Evolutionary conservation across 2,888 invertebrate genomes (phyloP), one percentile per base, ranked within the genome.

Genomic region (Troilus luridus): DNA sequence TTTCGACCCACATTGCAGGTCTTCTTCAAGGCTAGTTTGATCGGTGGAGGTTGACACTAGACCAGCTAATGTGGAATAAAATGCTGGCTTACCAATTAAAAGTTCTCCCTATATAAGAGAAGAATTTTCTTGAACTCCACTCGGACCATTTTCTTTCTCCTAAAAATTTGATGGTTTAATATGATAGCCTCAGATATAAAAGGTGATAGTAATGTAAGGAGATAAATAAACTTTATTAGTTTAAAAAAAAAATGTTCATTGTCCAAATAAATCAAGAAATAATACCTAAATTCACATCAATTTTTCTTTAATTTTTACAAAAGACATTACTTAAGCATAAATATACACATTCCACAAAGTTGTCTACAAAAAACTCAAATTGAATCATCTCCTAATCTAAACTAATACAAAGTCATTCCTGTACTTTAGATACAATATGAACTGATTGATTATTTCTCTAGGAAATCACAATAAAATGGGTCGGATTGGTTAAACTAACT

Each of bases 301-400:
- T 81, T 81, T 81, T 54, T 81, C 24, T 81, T 81, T 0, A 77
- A 77, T 85, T 85, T 85, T 56, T 85, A 85, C 85, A 85, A 85
- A 85, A 85, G 11, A 85, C 19, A 56, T 11, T 85, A 85, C 56
- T 5, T 85, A 85, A 56, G 56, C 85, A 56, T 85, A 85, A 85
- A 85, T 85, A 85, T 85, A 85, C 85, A 85, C 85, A 85, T 56
- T 58, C n/a, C 54, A 85, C 85, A 85, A 85, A 85, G n/a, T 85
- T 85, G n/a, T 56, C 85, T 85, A 85, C 56, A 85, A 56, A 12
- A 85, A 85, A 85, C 17, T 41, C 72, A 77, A 77, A 77, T 17
- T 56, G 85, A 85, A 56, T 21, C 56, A 85, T 85, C 85, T 56
- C 17, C 85, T 85, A 85, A 56, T 56, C 56, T 85, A 85, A 85